Conservation (phyloP, 2,888 invertebrate species). For the Octodonta nipae region DNA sequence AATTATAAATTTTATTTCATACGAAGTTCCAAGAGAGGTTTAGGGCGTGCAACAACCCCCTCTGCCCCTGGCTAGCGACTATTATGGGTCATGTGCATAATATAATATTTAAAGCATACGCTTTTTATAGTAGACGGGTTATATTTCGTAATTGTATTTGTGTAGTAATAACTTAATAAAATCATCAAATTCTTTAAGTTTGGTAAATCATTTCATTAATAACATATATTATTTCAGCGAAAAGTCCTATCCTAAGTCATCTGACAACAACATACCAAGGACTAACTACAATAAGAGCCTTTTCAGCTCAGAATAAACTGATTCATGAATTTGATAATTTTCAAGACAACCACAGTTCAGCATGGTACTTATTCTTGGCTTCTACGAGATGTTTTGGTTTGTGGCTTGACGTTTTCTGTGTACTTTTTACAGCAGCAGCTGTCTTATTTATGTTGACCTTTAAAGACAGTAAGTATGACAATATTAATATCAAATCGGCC, state of each 20-base stretch:
- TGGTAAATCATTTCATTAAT: too few species aligned
- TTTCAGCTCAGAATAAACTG: conserved; percentile 49
- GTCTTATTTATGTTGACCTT: conserved; percentile 19
- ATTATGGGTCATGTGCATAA: too few species aligned
- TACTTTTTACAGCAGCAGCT: conserved; percentile 42
- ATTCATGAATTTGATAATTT: conserved; percentile 48
- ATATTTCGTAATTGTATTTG: too few species aligned
- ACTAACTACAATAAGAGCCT: conserved; percentile 61
- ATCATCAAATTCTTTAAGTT: too few species aligned
- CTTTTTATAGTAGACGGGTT: too few species aligned
- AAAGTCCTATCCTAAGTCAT: conserved; percentile 67
- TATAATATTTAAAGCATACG: too few species aligned
- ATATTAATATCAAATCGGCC: too few species aligned
- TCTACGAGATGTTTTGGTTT: conserved; percentile 58
- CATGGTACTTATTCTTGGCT: conserved; percentile 55
- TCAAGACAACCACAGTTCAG: conserved; percentile 55
- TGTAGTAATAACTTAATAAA: too few species aligned
- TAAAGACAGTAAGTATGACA: conserved; percentile 17
- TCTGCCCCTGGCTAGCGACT: too few species aligned
- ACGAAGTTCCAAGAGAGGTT: too few species aligned
- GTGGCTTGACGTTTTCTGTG: conserved; percentile 54
- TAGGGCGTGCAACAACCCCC: too few species aligned
- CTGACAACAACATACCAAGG: conserved; percentile 64
- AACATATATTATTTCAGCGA: conserved; percentile 48
- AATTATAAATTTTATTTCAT: too few species aligned